Evolutionary conservation across 2,888 invertebrate species (phyloP), one percentile per base, ranked within the genome.

Genomic region (Cinara cedri): DNA sequence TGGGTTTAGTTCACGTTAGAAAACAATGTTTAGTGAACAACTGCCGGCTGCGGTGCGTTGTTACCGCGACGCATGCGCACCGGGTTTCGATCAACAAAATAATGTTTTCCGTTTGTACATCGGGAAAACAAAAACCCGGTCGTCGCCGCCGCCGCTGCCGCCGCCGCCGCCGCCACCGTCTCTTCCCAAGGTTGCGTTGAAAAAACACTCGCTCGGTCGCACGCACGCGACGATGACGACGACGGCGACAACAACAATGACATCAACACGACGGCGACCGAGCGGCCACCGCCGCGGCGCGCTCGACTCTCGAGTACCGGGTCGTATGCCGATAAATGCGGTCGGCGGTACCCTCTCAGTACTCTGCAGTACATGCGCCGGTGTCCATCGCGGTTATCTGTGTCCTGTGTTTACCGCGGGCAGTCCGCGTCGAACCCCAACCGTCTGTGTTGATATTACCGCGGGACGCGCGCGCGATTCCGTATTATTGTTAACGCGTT

Each of bases 21-120:
- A 78, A 78, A 78, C 78, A 78, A 70, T 78, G 78, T 78, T 78
- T 78, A 70, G 70, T 49, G 78, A 78, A 78, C 78, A 78, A 68
- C 78, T 78, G 78, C 78, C 57, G 78, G 78, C 60, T 51, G 78
- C 78, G 70, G 78, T 70, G 78, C 78, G 78, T 78, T 70, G 78
- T 78, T 70, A 68, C 51, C 68, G 78, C 60, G 51, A 68, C 78
- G 78, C 78, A 78, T 78, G 78, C 78, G 78, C 78, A 62, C 70
- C 68, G 10, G 60, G 51, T 78, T 70, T 70, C 78, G 78, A 78
- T 78, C 78, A 78, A 78, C 78, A 78, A 78, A 78, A 76, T 75
- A 75, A 76, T 78, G 78, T 78, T 78, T 78, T 78, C 70, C 70
- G 78, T 78, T 62, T 78, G 57, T 70, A 51, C 78, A 21, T 42